Evolutionary conservation across 2,113 vertebrate species (phyloP), one percentile per base, ranked within the genome.

Genomic region (Regulus satrapa): DNA sequence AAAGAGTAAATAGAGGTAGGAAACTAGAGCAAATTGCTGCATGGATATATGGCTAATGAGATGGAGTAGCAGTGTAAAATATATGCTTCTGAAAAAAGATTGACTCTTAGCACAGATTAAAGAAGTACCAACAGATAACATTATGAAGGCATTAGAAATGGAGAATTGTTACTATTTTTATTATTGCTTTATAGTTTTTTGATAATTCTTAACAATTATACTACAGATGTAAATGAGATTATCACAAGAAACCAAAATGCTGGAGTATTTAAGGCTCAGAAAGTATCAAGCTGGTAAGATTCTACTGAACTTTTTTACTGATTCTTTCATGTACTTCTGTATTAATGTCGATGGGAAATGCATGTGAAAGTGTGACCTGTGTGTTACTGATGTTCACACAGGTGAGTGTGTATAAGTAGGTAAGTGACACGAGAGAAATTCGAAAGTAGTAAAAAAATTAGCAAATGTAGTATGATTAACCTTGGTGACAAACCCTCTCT

Each of bases 271-370:
- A 98, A 98, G 59, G 96, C 98, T 52, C 98, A 95, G n/a, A 96
- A 92, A 29, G 97, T 99, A 34, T 99, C 98, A 75, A 98, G 98
- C 97, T 83, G 99, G 99, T 99, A 98, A 99, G 98, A 93, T 67
- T 43, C 63, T 93, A 54, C 52, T 76, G 18, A 80, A 38, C 6
- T 38, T 24, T 68, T 85, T 89, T 67, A 46, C 28, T 36, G 19
- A 75, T 89, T 85, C 36, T 78, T 78, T 26, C 18, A 24, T 43
- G 26, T 68, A 38, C 25, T 58, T 91, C 8, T 66, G 12, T 73
- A 28, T 78, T 79, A 73, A 75, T 52, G 26, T 56, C 71, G 40
- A 58, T 77, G 14, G 75, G 58, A 93, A 95, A 75, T 74, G 17
- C 55, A 15, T 79, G 23, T 85, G 51, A 10, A 84, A 67, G 14